Conservation (phyloP, 2,113 vertebrate genomes). For the Crotalus tigris region DNA sequence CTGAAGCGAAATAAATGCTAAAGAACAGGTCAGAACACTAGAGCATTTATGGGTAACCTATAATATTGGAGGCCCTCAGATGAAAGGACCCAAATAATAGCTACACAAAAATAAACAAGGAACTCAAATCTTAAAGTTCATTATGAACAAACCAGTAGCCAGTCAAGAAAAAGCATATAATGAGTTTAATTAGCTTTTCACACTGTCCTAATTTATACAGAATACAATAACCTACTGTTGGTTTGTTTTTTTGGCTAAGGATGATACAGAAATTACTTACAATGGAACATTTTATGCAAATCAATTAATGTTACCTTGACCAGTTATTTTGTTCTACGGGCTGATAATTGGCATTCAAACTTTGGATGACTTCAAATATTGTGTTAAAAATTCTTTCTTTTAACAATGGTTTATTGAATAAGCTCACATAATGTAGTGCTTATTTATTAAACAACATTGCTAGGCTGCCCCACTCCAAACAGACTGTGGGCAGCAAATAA, state of each 20-base stretch:
- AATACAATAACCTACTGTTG: not conserved
- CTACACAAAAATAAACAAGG: not conserved
- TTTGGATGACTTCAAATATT: not conserved
- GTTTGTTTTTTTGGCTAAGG: not conserved
- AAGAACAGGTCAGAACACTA: not conserved
- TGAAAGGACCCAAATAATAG: not conserved
- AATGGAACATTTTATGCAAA: not conserved
- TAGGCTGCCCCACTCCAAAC: not conserved
- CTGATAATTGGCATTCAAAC: not conserved
- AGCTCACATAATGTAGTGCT: not conserved
- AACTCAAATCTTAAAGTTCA: not conserved
- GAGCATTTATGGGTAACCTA: not conserved
- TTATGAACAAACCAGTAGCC: not conserved
- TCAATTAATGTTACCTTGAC: not conserved
- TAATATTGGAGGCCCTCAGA: not conserved
- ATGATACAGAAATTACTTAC: not conserved
- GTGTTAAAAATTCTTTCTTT: not conserved
- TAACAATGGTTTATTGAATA: not conserved
- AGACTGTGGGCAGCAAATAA: not conserved
- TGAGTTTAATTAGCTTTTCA: not conserved
- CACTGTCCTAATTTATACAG: not conserved
- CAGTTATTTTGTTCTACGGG: not conserved
- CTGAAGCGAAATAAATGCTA: not conserved
- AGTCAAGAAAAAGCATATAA: not conserved
- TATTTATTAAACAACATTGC: not conserved